Evolutionary conservation across 2,888 invertebrate species (phyloP), one percentile per base, ranked within the genome.

Genomic region (Lithosia quadra): DNA sequence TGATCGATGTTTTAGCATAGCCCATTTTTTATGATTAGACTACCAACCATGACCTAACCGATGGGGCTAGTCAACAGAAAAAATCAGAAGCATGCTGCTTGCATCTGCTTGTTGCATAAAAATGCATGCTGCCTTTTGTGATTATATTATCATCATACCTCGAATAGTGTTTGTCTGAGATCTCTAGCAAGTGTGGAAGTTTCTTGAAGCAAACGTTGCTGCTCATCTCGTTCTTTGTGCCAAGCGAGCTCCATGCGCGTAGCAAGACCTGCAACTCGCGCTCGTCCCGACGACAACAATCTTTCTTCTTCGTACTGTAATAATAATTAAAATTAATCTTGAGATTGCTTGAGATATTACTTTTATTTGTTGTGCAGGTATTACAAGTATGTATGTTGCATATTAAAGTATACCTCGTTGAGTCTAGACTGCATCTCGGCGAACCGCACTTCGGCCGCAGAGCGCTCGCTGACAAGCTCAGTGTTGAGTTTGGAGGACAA

Each of bases 211-310:
- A 99, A 91, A n/a, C 98, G 95, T 80, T 98, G 98, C 84, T 98
- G 98, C 84, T 99, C 98, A 88, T 98, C 98, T 28, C 99, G 95
- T 90, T 99, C 99, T 88, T 98, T 99, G 85, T 98, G 98, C 99
- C 99, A 99, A 0, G 98, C 98, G 21, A 99, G 94, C 88, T 99
- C 98, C 96, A 99, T 97, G 65, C 98, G 96, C 1, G 98, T 98
- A 83, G 97, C 97, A 80, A 98, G 94, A 5, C 98, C 98, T 0
- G 98, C 97, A 74, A 98, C 97, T 85, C 98, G 97, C 1, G 98
- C 97, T 72, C 98, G 95, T 0, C 98, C 98, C 34, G 97, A 97
- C 21, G 97, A 97, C 36, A 99, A 93, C 65, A 98, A 95, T 58
- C 98, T 96, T 76, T 98, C 98, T 91, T 99, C 99, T 90, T 99